Base-by-base conservation (phyloP, 2,888 invertebrate genomes). In the Epinotia bilunana region DNA sequence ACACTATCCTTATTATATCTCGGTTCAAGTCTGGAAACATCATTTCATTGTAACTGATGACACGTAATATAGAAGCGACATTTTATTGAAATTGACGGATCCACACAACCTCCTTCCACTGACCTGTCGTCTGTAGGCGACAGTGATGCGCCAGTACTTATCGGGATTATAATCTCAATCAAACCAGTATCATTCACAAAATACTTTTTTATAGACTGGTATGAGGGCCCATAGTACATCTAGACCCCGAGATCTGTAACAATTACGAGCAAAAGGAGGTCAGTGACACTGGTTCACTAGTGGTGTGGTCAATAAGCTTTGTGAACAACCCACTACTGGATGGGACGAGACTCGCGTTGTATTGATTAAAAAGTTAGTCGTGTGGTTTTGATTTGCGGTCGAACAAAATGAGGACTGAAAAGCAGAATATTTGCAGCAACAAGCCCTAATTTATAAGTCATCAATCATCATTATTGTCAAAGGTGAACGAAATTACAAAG, bases 341-440 rank as follows among this genome's bases (percentile, higher is more conserved):
- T 33, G 1, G 53, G 28, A n/a, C 23, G 64, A 43, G 28, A 9
- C 67, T n/a, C 23, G 13, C 43, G 18, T 20, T 18, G 55, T 68
- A 68, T 68, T 57, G 67, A 68, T 68, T 68, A 57, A 20, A 57
- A 68, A 68, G 67, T 68, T 68, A 57, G 39, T 20, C 57, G 46
- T 60, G 57, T 68, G 67, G 67, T 62, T 62, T 58, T 68, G 73
- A 68, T 58, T 53, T 61, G 67, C 67, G 67, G 39, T n/a, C 20
- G 28, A 65, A 58, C 61, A 28, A 28, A 46, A 49, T 62, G 43
- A 53, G 33, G 18, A 49, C 62, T 23, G 55, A 67, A 67, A 67
- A 39, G 20, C 57, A 20, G 43, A 63, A 63, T 46, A 18, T 46
- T 46, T 39, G 39, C 39, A 9, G 46, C 46, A 46, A 13, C 63